Percentiles rank a stretch among this genome's conserved stretches.
phyloP scores from a whole-genome alignment of 2,797 vertebrate genomes.

The Gallinago nigripennis region DNA sequence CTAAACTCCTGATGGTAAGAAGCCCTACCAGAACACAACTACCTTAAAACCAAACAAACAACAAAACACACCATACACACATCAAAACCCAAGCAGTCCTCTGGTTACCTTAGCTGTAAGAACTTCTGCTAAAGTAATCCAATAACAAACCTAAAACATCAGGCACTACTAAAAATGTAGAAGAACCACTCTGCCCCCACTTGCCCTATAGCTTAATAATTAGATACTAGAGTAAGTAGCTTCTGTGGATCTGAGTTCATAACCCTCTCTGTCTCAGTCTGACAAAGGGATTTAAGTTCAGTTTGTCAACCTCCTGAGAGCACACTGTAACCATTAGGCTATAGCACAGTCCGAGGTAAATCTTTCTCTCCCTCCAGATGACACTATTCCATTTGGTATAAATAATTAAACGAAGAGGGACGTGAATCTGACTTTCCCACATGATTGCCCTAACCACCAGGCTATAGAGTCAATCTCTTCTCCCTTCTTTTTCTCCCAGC shows the following conservation, averaged over 20 bases:
- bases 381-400: conserved; percentile 55
- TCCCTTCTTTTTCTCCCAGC: not conserved
- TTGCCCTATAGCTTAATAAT: not conserved
- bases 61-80: not conserved
- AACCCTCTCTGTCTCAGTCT: not conserved
- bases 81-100: not conserved
- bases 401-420: conserved; percentile 61
- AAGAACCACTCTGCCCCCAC: not conserved
- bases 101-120: not conserved
- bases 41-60: not conserved
- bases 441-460: conserved; percentile 44
- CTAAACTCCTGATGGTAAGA: not conserved
- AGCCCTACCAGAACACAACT: not conserved
- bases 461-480: conserved; percentile 50
- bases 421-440: conserved; percentile 32
- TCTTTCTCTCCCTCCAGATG: conserved; percentile 37
- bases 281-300: conserved; percentile 20
- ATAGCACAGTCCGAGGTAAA: not conserved
- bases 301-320: conserved; percentile 26
- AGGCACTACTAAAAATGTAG: not conserved
- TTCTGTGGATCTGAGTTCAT: not conserved
- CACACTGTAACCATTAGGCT: conserved; percentile 6
- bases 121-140: not conserved
- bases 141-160: not conserved
- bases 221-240: not conserved